phyloP scores from a whole-genome alignment of 2,797 vertebrate species.

The Enteromius treurensis region DNA sequence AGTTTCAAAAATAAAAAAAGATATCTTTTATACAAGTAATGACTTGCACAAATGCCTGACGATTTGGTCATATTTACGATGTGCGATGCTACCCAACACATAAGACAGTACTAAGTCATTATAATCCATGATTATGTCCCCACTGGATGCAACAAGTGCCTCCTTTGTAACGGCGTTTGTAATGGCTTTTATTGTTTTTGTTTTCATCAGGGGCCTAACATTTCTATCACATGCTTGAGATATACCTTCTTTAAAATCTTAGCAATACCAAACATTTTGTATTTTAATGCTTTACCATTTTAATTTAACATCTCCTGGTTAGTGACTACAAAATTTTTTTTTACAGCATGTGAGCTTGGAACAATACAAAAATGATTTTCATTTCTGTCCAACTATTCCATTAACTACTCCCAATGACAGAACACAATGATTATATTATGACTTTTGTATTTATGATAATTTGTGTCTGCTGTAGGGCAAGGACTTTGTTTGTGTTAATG shows the following conservation, averaged over 20 bases:
- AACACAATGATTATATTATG: constrained; percentile 33
- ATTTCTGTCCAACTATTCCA: background rate
- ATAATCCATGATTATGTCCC: no score
- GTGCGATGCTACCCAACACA: no score
- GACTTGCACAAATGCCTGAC: no score
- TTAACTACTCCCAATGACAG: constrained; percentile 4
- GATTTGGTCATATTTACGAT: no score
- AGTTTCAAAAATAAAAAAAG: no score
- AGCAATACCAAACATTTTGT: background rate
- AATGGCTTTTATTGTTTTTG: no score
- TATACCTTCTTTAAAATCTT: background rate
- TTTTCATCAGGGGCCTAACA: no score
- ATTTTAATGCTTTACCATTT: background rate
- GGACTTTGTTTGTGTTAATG: constrained; percentile 64
- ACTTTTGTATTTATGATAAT: constrained; percentile 15
- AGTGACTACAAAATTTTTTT: background rate
- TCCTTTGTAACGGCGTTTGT: no score
- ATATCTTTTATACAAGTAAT: no score
- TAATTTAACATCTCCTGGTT: background rate
- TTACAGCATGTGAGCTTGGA: background rate
- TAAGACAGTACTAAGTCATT: no score
- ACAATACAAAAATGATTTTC: background rate
- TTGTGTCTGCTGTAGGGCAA: constrained; percentile 20
- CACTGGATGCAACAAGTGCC: no score
- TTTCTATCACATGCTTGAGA: no score